A percentile compares a stretch with the other conserved stretches of the same genome.
Conservation (phyloP, 2,113 vertebrate genomes). For the Vireo altiloquus region DNA sequence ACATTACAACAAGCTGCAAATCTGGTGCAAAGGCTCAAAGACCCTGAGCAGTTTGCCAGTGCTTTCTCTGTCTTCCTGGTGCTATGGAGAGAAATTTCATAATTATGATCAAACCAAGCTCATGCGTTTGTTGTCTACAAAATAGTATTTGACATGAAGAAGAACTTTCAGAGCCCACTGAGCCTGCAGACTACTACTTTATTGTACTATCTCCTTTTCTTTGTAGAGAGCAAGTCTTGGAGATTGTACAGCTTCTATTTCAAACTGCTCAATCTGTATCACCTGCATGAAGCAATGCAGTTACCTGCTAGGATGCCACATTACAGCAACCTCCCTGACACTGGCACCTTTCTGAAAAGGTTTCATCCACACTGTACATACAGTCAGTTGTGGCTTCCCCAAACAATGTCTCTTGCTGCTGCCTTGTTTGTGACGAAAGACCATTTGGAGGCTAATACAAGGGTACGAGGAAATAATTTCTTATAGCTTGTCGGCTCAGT, state of each 20-base stretch:
- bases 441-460: background rate
- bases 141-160: background rate
- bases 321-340: background rate
- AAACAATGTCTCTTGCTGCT: background rate
- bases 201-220: background rate
- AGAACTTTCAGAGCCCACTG: background rate
- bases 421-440: background rate
- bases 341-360: background rate
- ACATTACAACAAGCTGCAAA: background rate
- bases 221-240: background rate
- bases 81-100: background rate
- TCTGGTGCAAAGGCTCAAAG: background rate
- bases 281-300: background rate
- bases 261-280: background rate
- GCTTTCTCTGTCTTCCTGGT: background rate
- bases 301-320: background rate
- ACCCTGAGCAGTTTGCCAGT: background rate
- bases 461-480: background rate
- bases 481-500: background rate
- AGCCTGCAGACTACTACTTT: background rate
- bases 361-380: rapidly evolving
- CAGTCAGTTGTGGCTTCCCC: background rate
- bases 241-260: background rate
- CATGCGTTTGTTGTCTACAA: background rate
- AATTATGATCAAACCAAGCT: background rate